phyloP scores from a whole-genome alignment of 2,888 invertebrate species.

The Brachyopa scutellaris region DNA sequence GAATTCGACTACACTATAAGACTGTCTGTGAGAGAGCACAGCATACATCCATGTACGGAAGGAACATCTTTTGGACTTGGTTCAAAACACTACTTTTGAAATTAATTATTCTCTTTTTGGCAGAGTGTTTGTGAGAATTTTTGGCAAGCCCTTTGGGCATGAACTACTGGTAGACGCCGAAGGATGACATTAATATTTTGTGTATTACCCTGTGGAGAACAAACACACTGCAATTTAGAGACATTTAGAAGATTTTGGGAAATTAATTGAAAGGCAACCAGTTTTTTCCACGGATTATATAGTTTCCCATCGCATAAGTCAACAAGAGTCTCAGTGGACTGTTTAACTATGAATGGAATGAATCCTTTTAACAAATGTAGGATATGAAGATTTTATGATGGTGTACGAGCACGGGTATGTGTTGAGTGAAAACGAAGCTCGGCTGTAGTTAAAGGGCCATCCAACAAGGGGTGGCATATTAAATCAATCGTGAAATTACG shows the following conservation, averaged over 20 bases:
- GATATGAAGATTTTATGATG: too few relatives aligned
- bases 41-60: slow-evolving; percentile 1
- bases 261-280: slow-evolving; percentile 24
- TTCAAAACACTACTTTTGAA: slow-evolving; percentile 38
- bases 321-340: not conserved
- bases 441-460: too few relatives aligned
- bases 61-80: slow-evolving; percentile 39
- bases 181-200: slow-evolving; percentile 37
- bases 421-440: too few relatives aligned
- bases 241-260: slow-evolving; percentile 10
- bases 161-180: slow-evolving; percentile 3
- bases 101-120: slow-evolving; percentile 52
- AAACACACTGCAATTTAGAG: not conserved
- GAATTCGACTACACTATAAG: not conserved
- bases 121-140: slow-evolving; percentile 15
- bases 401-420: too few relatives aligned
- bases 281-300: too few relatives aligned
- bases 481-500: too few relatives aligned
- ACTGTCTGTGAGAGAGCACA: not conserved
- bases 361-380: too few relatives aligned
- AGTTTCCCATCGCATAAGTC: not conserved
- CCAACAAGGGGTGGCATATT: too few relatives aligned
- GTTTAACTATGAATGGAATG: too few relatives aligned
- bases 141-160: slow-evolving; percentile 29
- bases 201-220: not conserved